A percentile compares a stretch with the other conserved stretches of the same genome.
phyloP scores from a whole-genome alignment of 2,113 vertebrate genomes.

The Tonatia bakeri region DNA sequence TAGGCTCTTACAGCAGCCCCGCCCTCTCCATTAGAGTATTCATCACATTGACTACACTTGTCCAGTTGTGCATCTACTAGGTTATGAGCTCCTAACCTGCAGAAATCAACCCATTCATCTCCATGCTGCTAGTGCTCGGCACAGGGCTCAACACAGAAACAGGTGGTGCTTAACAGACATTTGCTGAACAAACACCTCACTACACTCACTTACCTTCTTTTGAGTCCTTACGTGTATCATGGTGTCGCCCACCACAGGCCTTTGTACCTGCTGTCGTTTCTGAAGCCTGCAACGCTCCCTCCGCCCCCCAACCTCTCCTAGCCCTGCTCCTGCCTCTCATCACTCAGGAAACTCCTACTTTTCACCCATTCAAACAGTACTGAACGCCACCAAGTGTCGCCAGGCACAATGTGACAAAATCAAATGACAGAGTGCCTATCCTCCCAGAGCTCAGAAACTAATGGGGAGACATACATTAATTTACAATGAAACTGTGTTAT shows the following conservation, averaged over 20 bases:
- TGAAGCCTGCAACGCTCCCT: neutral
- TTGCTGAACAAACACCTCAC: neutral
- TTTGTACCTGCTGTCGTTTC: neutral
- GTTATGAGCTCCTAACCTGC: neutral
- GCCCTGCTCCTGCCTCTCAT: neutral
- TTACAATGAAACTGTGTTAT: constrained; percentile 5
- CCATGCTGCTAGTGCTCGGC: neutral
- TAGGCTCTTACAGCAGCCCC: neutral
- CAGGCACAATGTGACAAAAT: constrained; percentile 16
- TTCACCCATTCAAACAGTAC: neutral
- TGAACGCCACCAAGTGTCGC: neutral
- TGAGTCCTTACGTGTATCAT: neutral
- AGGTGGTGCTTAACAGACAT: neutral
- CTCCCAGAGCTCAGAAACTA: constrained; percentile 5
- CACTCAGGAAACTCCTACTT: constrained; percentile 1
- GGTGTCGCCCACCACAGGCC: neutral
- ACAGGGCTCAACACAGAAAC: neutral
- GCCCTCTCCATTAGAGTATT: neutral
- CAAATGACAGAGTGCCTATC: constrained; percentile 13
- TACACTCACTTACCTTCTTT: neutral
- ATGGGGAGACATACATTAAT: neutral
- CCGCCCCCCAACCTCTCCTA: neutral
- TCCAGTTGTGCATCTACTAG: neutral
- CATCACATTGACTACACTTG: neutral
- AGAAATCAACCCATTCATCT: neutral